Evolutionary conservation across 2,797 vertebrate species (phyloP).

Genomic region (Danio kyathit): DNA sequence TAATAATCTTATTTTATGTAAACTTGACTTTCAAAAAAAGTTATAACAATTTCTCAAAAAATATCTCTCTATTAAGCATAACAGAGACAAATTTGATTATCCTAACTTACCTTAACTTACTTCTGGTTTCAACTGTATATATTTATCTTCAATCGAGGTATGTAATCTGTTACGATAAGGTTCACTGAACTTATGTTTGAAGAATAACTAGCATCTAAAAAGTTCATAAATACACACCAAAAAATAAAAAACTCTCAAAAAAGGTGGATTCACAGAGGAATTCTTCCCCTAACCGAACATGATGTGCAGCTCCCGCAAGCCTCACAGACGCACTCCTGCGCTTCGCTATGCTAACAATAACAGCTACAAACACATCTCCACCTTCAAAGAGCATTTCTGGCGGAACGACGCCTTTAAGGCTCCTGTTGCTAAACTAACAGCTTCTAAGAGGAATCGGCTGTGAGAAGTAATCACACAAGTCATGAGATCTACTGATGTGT

Average conservation of each 20-base stretch:
- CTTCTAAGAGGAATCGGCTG: conserved; percentile 18
- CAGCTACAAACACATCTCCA: conserved; percentile 40
- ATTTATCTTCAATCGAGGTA: too few species aligned
- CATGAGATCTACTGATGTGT: conserved; percentile 7
- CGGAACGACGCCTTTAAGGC: not conserved
- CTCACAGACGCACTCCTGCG: not conserved
- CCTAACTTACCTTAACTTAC: too few species aligned
- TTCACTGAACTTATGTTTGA: not conserved
- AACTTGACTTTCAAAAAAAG: too few species aligned
- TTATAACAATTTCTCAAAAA: too few species aligned
- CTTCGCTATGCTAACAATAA: conserved; percentile 21
- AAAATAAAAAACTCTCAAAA: not conserved
- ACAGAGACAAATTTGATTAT: too few species aligned
- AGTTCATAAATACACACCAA: not conserved
- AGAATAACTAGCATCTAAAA: not conserved
- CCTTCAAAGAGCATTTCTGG: conserved; percentile 36
- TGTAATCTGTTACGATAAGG: not conserved
- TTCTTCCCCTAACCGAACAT: not conserved
- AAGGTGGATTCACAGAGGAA: not conserved
- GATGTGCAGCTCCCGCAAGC: not conserved
- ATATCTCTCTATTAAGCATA: too few species aligned
- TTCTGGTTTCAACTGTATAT: too few species aligned
- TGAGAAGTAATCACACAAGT: not conserved
- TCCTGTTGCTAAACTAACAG: conserved; percentile 31
- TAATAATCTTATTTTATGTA: too few species aligned